Base-by-base conservation (phyloP, 2,797 vertebrate species). In the Okamejei kenojei region DNA sequence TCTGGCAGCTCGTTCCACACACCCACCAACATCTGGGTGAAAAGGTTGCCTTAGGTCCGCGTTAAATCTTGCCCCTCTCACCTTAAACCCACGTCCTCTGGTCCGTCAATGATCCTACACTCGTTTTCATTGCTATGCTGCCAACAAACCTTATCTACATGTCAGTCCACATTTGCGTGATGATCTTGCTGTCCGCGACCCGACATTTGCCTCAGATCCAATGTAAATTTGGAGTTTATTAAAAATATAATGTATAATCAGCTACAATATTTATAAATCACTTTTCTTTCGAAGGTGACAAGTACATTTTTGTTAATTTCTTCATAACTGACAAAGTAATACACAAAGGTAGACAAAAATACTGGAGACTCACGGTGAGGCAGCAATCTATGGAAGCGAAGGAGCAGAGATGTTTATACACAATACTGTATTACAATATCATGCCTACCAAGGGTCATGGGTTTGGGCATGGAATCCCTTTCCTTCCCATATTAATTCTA, bases 401-500 rank as follows among this genome's bases (percentile, higher is more conserved):
- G 45, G 45, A 54, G 6, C 3, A 6, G 45, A 5, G 45, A 54
- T 0, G 45, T 54, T 54, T n/a, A 84, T 29, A 84, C 23, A 29
- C 10, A 5, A 84, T 23, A 54, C 38, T 84, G 32, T 68, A 68
- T 21, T 68, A n/a, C 68, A 17, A 35, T 15, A 35, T 2, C n/a
- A 35, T 6, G 11, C n/a, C 13, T 54, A 54, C 45, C 45, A 54
- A 78, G n/a, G 84, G 61, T 68, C 15, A 68, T 9, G n/a, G 15
- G 15, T 86, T 32, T 7, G 7, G 15, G 17, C 7, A 17, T 26
- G 29, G 26, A 86, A 65, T 7, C n/a, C 17, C 3, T 68, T 68
- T n/a, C 21, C 21, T 68, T 65, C n/a, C 68, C 32, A 29, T 68
- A 38, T 26, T 10, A 45, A n/a, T 91, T 68, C 93, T 95, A n/a